Evolutionary conservation across 2,113 vertebrate species (phyloP), one percentile per base, ranked within the genome.

Genomic region (Salvator merianae): DNA sequence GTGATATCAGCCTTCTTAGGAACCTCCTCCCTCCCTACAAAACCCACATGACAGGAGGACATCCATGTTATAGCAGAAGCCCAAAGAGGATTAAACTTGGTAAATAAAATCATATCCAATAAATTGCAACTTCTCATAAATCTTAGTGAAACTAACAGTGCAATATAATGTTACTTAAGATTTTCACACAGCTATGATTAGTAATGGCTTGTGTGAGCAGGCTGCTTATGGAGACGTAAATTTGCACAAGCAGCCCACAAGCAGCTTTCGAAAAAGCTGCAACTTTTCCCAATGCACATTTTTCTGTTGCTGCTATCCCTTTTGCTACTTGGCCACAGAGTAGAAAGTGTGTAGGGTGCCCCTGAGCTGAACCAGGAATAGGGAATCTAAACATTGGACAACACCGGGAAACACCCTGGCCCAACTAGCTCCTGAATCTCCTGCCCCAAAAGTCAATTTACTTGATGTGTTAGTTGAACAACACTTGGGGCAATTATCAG

Each of bases 11-110:
- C n/a, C 20, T 59, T 83, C 79, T 55, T 86, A 84, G 80, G 32
- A 86, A 77, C 63, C 76, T 53, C 14, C 59, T 68, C 62, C n/a
- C 28, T 71, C 65, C 38, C 7, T 22, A 22, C 62, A 91, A 87
- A 78, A 53, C 77, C 28, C 36, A 78, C 77, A 88, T 59, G 24
- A 63, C 77, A 88, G 59, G 88, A 87, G 43, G 40, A 78, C 59
- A 84, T 78, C 66, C 32, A 79, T 7, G 14, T 55, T 81, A 30
- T 16, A 59, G 8, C 50, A 71, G 22, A 70, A 71, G 13, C 32
- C 20, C 7, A 38, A 47, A n/a, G 12, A 30, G 50, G 28, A 63
- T 28, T 36, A 30, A 65, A 79, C 28, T 13, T 65, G 26, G 28
- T 63, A 38, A 12, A 74, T n/a, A 87, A 77, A 84, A 0, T 1